Base-by-base conservation (phyloP, 2,797 vertebrate genomes). In the Pipistrellus nathusii region DNA sequence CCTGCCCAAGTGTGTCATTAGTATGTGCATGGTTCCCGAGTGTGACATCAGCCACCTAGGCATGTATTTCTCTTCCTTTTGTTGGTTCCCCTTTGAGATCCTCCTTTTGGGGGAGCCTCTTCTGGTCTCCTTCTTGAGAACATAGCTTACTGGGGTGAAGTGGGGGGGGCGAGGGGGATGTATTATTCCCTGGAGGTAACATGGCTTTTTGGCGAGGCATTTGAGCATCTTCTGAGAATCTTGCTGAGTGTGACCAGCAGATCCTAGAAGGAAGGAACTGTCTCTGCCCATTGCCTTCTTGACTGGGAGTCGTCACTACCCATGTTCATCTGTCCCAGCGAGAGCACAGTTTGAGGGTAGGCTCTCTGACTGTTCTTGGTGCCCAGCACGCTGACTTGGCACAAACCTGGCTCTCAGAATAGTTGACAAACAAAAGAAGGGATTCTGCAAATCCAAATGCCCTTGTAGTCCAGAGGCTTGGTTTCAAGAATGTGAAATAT, bases 391-490 rank as follows among this genome's bases (percentile, higher is more conserved):
- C 57, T 59, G 77, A n/a, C 27, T 82, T 92, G 41, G 82, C 25
- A 38, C 25, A 55, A 88, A 95, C 46, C 21, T 81, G 55, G 38
- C 18, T 10, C 69, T 85, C 38, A 76, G 71, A 78, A 90, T 57
- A 53, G 12, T 21, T 68, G 73, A 48, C 59, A 53, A 78, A 23
- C 68, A 72, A 94, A 71, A 88, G 57, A 93, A 82, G 69, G 73
- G 32, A 57, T 68, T 84, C 44, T 92, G n/a, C 44, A 81, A 86
- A 75, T 91, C 48, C 51, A 73, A 68, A 84, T 76, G 38, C 25
- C 30, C 57, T 84, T 21, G 27, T n/a, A 32, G 2, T 75, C 23
- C 6, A 35, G 32, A 93, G 25, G 23, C 48, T 88, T 8, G 27
- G 7, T 41, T 82, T 88, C 27, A 83, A 51, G 20, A 91, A 41